A percentile compares a stretch with the other conserved stretches of the same genome.
phyloP scores from a whole-genome alignment of 2,113 vertebrate species.

The Melanocharis versteri region DNA sequence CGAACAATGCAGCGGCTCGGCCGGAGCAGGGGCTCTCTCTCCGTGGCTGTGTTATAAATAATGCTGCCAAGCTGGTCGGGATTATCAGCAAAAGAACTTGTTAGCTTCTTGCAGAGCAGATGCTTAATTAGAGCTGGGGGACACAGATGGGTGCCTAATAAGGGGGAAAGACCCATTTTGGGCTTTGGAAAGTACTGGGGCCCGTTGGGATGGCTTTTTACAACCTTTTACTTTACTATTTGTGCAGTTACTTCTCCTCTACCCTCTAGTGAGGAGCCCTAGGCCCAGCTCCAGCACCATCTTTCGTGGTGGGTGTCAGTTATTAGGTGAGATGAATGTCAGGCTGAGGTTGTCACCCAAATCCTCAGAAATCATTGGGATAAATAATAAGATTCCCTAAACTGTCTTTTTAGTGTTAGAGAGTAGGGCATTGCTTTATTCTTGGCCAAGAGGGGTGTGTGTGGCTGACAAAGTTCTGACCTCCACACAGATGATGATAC shows the following conservation, averaged over 20 bases:
- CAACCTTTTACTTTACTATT: neutral
- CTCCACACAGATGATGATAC: neutral
- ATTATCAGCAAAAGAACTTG: conserved; percentile 66
- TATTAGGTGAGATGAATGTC: neutral
- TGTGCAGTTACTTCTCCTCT: neutral
- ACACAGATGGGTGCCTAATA: conserved; percentile 61
- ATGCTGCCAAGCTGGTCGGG: conserved; percentile 54
- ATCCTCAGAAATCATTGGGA: no score
- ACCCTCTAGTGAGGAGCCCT: neutral
- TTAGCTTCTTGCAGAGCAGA: conserved; percentile 64
- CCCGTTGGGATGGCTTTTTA: neutral
- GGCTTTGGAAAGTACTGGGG: neutral
- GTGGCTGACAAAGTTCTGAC: neutral
- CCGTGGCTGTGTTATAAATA: conserved; percentile 25
- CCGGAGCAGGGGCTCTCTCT: neutral
- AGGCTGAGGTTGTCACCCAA: neutral
- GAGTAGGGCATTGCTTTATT: neutral
- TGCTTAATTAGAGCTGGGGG: conserved; percentile 63
- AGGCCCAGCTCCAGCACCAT: neutral
- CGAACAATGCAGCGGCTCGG: neutral
- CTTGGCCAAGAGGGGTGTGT: neutral
- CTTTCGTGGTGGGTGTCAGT: neutral
- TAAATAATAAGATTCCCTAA: neutral
- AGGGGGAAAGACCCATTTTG: neutral
- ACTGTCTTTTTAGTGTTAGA: neutral